Evolutionary conservation across 2,888 invertebrate genomes (phyloP).

Genomic region (Camponotus fellah): DNA sequence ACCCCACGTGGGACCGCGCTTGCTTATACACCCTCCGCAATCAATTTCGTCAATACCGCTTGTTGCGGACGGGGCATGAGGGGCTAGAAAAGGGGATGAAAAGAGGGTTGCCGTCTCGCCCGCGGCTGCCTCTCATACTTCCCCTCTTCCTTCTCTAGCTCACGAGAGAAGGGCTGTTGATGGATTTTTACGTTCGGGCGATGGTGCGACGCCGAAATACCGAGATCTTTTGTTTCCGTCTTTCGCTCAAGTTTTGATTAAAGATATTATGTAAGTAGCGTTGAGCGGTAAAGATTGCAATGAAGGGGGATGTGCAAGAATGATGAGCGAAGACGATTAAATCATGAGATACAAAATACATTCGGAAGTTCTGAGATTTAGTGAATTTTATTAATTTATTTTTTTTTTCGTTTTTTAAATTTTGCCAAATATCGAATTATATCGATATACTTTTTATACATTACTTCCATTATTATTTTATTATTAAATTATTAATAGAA

Average conservation of each 20-base stretch:
- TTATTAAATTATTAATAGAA: background rate
- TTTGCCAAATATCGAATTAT: background rate
- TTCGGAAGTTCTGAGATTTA: conserved; percentile 11
- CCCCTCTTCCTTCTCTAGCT: conserved; percentile 61
- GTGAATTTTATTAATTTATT: conserved; percentile 21
- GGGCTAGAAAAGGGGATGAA: conserved; percentile 41
- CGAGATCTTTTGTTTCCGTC: conserved; percentile 67
- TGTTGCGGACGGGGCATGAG: conserved; percentile 80
- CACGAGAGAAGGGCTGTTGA: conserved; percentile 76
- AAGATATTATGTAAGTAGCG: conserved; percentile 50
- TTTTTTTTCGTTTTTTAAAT: background rate
- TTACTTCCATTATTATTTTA: background rate
- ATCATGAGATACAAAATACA: background rate
- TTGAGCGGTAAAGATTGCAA: background rate
- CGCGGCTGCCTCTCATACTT: conserved; percentile 76
- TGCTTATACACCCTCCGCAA: conserved; percentile 81
- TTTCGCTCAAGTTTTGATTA: conserved; percentile 49
- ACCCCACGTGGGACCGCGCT: conserved; percentile 70
- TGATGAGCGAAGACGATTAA: conserved; percentile 15
- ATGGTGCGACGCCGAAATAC: conserved; percentile 71
- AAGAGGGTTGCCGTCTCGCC: conserved; percentile 77
- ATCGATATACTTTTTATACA: background rate
- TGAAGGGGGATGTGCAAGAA: background rate
- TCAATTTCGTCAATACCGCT: conserved; percentile 84
- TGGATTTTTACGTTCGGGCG: conserved; percentile 79